Percentiles rank a stretch among this genome's conserved stretches.
Evolutionary conservation across 2,888 invertebrate genomes (phyloP).

Genomic region (Allacma fusca): DNA sequence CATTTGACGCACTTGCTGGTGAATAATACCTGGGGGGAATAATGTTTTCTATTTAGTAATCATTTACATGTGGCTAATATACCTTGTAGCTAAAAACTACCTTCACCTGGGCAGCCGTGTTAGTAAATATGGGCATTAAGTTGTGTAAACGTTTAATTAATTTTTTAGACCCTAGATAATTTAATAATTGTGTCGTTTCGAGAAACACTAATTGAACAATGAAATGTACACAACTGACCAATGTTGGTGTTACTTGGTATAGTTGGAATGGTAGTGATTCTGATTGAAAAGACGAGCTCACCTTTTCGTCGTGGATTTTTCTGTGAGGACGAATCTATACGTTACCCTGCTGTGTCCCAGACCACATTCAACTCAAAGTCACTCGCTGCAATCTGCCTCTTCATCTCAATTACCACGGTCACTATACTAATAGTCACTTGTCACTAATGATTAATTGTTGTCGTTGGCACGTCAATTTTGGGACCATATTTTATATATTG

Average conservation of each 20-base stretch:
- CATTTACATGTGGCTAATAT: too few species aligned
- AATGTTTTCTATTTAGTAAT: too few species aligned
- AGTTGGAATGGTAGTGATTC: conserved; percentile 58
- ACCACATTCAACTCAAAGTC: conserved; percentile 60
- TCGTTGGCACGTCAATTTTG: neutral
- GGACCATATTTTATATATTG: neutral
- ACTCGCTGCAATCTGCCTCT: conserved; percentile 57
- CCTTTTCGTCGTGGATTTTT: conserved; percentile 70
- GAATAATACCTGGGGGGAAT: too few species aligned
- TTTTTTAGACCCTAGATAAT: neutral
- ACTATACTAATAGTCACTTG: conserved; percentile 35
- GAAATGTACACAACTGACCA: conserved; percentile 4
- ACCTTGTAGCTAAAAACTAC: too few species aligned
- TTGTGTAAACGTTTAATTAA: too few species aligned
- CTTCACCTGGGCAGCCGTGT: too few species aligned
- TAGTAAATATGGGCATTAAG: too few species aligned
- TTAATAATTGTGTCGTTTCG: neutral
- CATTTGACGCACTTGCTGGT: too few species aligned
- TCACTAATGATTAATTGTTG: conserved; percentile 9
- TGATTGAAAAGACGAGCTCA: conserved; percentile 56
- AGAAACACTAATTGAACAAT: conserved; percentile 8
- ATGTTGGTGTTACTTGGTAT: conserved; percentile 32
- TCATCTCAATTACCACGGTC: conserved; percentile 61
- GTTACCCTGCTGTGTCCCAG: conserved; percentile 65
- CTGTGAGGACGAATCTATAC: conserved; percentile 69